Base-by-base conservation (phyloP, 1,140 invertebrate species). In the Cephus cinctus region DNA sequence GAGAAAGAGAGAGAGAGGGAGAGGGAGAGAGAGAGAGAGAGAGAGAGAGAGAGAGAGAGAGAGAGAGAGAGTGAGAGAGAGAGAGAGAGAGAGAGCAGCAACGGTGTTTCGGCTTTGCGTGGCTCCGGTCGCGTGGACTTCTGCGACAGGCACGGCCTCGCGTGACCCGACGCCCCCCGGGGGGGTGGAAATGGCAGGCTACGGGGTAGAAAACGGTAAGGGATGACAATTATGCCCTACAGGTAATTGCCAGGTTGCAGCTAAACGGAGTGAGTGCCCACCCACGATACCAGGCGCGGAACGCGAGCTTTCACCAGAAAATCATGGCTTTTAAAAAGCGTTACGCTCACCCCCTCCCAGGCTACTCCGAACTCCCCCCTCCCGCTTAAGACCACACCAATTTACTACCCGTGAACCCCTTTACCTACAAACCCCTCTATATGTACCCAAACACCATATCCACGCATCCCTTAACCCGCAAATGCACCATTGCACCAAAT, bases 91-190 rank as follows among this genome's bases (percentile, higher is more conserved):
- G n/a, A n/a, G 49, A 59, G 59, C 58, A 50, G 56, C 25, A 50
- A 60, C 62, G 61, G 66, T 66, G 62, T 70, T 71, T 70, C 59
- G 67, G 65, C 56, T 65, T 75, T 73, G 74, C 72, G 74, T 76
- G 73, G 70, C 55, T 63, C 59, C 63, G 61, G 68, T 75, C 73
- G 71, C 70, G 72, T 76, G 73, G 73, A 69, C 63, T 70, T 59
- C 54, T 73, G 72, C 69, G 72, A 76, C 74, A 76, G 74, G 74
- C 67, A 74, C 72, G 69, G 70, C 72, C 73, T 76, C 68, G 72
- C 73, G 74, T 75, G 72, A 75, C 65, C 61, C 57, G 48, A 69
- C 63, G 61, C 64, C 54, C 59, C 56, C 32, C 49, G 22, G 32
- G 43, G 41, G 44, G 48, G 49, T 43, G 51, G 53, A 31, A 48